phyloP scores from a whole-genome alignment of 2,888 invertebrate species.

The Oscheius sp. region DNA sequence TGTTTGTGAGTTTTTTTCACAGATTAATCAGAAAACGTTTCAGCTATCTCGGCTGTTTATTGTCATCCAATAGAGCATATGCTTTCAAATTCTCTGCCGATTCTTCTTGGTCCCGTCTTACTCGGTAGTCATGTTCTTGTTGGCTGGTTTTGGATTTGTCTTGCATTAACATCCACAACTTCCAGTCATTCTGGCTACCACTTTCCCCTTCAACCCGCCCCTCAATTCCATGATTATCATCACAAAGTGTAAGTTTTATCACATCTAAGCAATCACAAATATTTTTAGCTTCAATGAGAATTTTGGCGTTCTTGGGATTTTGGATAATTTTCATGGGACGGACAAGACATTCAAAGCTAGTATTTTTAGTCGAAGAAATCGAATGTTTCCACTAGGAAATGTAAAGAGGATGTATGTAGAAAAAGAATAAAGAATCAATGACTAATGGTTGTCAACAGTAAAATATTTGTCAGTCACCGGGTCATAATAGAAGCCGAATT shows the following conservation, averaged over 20 bases:
- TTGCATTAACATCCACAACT: conserved; percentile 82
- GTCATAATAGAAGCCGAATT: conserved; percentile 55
- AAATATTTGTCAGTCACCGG: conserved; percentile 48
- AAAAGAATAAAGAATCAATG: conserved; percentile 31
- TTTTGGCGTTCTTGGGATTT: conserved; percentile 83
- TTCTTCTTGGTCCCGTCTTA: conserved; percentile 74
- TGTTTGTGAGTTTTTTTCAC: conserved; percentile 71
- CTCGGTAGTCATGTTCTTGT: conserved; percentile 78
- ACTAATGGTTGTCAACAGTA: conserved; percentile 37
- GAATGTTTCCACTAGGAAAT: conserved; percentile 34
- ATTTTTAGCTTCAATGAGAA: conserved; percentile 87
- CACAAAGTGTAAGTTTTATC: conserved; percentile 78
- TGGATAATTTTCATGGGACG: conserved; percentile 85
- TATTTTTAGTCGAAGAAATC: conserved; percentile 79
- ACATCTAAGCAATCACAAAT: too few relatives aligned
- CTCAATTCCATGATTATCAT: conserved; percentile 87
- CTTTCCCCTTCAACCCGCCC: conserved; percentile 84
- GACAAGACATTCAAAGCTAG: conserved; percentile 81
- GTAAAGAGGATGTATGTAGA: conserved; percentile 68
- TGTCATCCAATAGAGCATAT: conserved; percentile 59
- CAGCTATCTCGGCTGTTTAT: conserved; percentile 58
- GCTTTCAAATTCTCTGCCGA: conserved; percentile 81
- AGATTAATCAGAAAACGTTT: conserved; percentile 61
- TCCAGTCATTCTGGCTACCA: conserved; percentile 87
- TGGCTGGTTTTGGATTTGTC: conserved; percentile 78